These are phyloP conservation scores for Lordiphosa stackelbergi DNA, from an alignment of 1,140 invertebrate genomes.

Conservation along the genomic window DNA sequence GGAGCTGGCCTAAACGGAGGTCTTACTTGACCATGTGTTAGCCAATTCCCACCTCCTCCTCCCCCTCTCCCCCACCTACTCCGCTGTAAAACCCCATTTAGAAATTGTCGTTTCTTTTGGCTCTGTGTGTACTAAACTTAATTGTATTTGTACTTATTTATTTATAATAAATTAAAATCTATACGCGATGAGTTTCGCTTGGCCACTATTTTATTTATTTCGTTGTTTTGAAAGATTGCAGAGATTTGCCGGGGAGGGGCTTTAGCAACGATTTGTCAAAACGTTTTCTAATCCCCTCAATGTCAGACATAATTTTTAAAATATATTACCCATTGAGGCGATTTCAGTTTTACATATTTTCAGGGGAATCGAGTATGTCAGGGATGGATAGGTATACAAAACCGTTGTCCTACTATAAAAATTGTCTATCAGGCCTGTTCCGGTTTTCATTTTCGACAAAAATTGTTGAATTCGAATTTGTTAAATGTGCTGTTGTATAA, in stretches of 20 bases:
- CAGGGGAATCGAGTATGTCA: too few species aligned
- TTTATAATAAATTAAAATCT: slow-evolving; percentile 70
- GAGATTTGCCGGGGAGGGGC: slow-evolving; percentile 4
- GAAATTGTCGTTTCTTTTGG: slow-evolving; percentile 26
- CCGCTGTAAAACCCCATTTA: slow-evolving; percentile 9
- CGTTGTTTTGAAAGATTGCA: background rate
- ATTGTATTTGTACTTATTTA: slow-evolving; percentile 69
- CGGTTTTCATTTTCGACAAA: too few species aligned
- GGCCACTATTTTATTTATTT: slow-evolving; percentile 14
- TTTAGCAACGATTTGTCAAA: slow-evolving; percentile 62
- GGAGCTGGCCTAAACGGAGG: slow-evolving; percentile 14
- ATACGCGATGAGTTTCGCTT: slow-evolving; percentile 30
- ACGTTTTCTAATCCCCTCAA: slow-evolving; percentile 57
- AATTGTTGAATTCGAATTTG: too few species aligned
- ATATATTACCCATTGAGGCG: slow-evolving; percentile 4
- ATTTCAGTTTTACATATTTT: background rate
- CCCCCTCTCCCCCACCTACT: slow-evolving; percentile 13
- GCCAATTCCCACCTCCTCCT: background rate
- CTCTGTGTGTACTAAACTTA: slow-evolving; percentile 39
- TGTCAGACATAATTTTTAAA: slow-evolving; percentile 30
- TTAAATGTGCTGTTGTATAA: too few species aligned
- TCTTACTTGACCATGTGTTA: background rate
- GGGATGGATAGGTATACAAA: too few species aligned
- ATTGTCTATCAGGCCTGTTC: too few species aligned
- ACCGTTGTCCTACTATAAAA: too few species aligned